Evolutionary conservation across 2,888 invertebrate species (phyloP), one percentile per base, ranked within the genome.

Genomic region (Diplazon laetatorius): DNA sequence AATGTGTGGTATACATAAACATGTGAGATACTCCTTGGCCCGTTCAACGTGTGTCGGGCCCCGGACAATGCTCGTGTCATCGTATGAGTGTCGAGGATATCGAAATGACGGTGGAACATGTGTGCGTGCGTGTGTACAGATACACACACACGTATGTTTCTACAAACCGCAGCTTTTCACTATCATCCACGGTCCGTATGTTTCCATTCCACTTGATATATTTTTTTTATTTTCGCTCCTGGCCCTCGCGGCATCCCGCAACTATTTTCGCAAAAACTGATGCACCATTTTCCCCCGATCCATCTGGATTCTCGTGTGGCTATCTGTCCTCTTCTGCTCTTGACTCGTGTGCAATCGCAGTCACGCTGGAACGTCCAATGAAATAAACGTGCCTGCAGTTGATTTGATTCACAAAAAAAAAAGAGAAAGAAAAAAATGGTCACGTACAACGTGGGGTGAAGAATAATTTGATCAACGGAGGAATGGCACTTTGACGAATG

Each of bases 21-120:
- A 16, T 60, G 14, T 25, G 46, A 57, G 10, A 14, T 35, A 18
- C 18, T 50, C 62, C 39, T 14, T 44, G n/a, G 14, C 55, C 52
- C 71, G 10, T 30, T 2, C 46, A 20, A 62, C 44, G 46, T 62
- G 37, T 55, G 57, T 62, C 39, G 37, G 66, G 66, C 48, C 50
- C 50, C 25, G 66, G 39, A 66, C 71, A 76, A 68, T 68, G 52
- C 30, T 59, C 71, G 37, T 66, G 65, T 66, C 55, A 37, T 30
- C 37, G 59, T 59, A 70, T 50, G 59, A 48, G 55, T 68, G 25
- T 48, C 22, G 39, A 52, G 37, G 60, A 72, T 72, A 68, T 71
- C 52, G 66, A 25, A 66, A 18, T 16, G 12, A 52, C 22, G 37
- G 35, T 60, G 9, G 12, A 10, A 18, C n/a, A n/a, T 60, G 18